These are phyloP conservation scores for Hippoglossus hippoglossus DNA, from an alignment of 2,797 vertebrate genomes.

Conservation along the genomic window DNA sequence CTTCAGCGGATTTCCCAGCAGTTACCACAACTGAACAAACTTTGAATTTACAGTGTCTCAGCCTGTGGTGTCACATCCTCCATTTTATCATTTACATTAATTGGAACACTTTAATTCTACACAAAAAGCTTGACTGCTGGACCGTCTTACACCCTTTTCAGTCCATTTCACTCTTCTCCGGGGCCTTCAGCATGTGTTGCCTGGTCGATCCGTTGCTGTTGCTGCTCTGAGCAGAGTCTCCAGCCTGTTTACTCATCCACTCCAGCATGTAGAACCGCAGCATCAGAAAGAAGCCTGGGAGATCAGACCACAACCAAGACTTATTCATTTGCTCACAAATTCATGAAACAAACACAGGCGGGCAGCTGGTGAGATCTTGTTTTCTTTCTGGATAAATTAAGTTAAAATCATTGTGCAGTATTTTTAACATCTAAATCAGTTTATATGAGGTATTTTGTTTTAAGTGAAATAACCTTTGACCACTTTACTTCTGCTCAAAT, in stretches of 20 bases:
- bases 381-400: no score
- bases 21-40: not conserved
- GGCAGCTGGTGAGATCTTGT: no score
- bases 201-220: conserved; percentile 77
- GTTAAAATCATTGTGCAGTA: no score
- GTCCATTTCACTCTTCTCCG: conserved; percentile 64
- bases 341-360: no score
- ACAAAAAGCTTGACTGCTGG: not conserved
- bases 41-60: not conserved
- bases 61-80: not conserved
- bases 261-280: conserved; percentile 81
- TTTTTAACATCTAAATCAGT: no score
- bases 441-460: no score
- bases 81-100: not conserved
- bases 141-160: not conserved
- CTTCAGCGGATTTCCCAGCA: not conserved
- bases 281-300: conserved; percentile 83
- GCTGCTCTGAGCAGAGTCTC: conserved; percentile 36
- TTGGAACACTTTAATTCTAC: not conserved
- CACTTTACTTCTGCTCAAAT: no score
- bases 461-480: no score
- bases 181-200: conserved; percentile 80
- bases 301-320: conserved; percentile 5
- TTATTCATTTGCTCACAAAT: not conserved
- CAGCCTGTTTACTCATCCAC: conserved; percentile 64